Conservation (phyloP, 2,797 vertebrate genomes). For the Schizothorax lantsangensis region DNA sequence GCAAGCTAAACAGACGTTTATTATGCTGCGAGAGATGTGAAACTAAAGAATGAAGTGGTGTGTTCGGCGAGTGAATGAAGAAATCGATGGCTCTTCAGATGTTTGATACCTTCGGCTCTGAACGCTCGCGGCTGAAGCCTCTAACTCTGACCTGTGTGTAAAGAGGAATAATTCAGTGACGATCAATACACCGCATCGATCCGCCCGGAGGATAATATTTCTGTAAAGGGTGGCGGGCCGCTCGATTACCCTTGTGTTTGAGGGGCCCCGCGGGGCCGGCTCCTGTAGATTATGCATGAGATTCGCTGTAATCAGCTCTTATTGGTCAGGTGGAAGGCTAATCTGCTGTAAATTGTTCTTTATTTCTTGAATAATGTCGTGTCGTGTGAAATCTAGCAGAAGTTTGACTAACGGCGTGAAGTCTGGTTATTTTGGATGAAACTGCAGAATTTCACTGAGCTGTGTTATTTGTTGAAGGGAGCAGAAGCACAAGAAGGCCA, state of each 20-base stretch:
- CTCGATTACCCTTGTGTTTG: conserved; percentile 55
- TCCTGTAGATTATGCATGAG: conserved; percentile 60
- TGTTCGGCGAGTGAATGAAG: neutral
- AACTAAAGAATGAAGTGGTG: neutral
- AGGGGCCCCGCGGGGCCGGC: conserved; percentile 38
- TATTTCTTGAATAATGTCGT: neutral
- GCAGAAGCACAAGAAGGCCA: too few relatives aligned
- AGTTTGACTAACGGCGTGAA: neutral
- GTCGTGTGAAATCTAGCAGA: neutral
- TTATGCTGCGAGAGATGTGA: neutral
- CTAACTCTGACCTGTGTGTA: neutral
- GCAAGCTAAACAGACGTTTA: neutral
- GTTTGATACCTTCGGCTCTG: neutral
- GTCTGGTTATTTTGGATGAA: too few relatives aligned
- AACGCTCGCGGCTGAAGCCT: too few relatives aligned
- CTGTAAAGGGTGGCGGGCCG: conserved; percentile 49
- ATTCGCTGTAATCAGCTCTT: conserved; percentile 69
- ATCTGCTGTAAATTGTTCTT: neutral
- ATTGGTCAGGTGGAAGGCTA: conserved; percentile 55
- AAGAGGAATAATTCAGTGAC: neutral
- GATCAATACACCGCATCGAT: conserved; percentile 55
- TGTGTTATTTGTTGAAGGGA: too few relatives aligned
- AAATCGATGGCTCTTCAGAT: neutral
- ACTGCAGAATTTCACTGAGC: neutral
- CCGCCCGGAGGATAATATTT: conserved; percentile 42